These are phyloP conservation scores for Lates calcarifer DNA, from an alignment of 2,113 vertebrate species.

Conservation along the genomic window DNA sequence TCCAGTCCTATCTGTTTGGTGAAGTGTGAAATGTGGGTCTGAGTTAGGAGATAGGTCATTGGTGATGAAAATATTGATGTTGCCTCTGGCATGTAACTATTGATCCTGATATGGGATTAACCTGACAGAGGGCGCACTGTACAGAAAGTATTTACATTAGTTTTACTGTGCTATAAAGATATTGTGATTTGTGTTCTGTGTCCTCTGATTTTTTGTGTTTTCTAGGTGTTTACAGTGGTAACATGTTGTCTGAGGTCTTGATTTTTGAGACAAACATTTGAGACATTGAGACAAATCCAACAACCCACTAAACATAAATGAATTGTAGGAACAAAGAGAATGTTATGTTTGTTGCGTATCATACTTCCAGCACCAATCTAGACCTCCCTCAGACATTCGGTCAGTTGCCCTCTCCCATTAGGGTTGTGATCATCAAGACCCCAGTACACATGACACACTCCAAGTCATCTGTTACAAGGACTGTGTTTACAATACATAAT, in stretches of 20 bases:
- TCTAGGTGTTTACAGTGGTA: not conserved
- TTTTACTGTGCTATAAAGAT: not conserved
- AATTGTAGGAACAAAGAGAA: not conserved
- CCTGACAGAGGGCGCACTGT: not conserved
- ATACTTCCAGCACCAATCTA: not conserved
- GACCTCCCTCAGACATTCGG: not conserved
- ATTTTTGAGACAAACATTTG: too few relatives aligned
- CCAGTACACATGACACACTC: too few relatives aligned
- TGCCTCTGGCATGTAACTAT: conserved; percentile 61
- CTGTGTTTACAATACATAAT: too few relatives aligned
- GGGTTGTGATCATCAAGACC: too few relatives aligned
- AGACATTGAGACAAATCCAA: too few relatives aligned
- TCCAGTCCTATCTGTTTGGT: conserved; percentile 32
- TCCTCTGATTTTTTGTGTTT: not conserved
- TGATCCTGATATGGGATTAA: conserved; percentile 57
- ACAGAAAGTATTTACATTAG: not conserved
- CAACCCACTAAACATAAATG: too few relatives aligned
- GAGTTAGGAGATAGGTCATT: conserved; percentile 35
- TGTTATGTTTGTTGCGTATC: not conserved
- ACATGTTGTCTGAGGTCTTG: not conserved
- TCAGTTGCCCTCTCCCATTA: not conserved
- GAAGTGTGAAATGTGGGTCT: conserved; percentile 49
- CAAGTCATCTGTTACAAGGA: too few relatives aligned
- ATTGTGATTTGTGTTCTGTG: not conserved
- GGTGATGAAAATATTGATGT: conserved; percentile 73